Conservation (phyloP, 2,113 vertebrate genomes). For the Prunella himalayana region DNA sequence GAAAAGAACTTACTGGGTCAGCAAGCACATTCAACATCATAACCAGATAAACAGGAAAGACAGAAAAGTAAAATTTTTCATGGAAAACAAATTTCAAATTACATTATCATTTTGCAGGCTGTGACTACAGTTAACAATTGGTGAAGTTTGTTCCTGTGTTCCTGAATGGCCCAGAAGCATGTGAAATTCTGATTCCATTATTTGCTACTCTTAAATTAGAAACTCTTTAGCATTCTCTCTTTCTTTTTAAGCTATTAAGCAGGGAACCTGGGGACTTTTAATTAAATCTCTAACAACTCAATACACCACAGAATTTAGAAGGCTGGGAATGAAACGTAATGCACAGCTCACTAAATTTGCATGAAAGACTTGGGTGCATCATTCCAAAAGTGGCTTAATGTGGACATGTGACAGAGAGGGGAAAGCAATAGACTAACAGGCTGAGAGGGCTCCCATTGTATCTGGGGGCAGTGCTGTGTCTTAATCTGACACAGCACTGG, state of each 20-base stretch:
- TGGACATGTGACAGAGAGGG: accelerated
- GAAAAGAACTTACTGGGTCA: conserved; percentile 19
- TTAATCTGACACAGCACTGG: background rate
- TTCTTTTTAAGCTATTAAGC: background rate
- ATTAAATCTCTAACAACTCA: background rate
- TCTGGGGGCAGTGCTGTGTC: background rate
- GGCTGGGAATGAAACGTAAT: background rate
- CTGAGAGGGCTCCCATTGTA: background rate
- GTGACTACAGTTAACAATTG: background rate
- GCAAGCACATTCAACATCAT: conserved; percentile 5
- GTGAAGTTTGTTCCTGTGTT: background rate
- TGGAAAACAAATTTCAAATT: background rate
- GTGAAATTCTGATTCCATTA: background rate
- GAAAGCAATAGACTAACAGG: background rate
- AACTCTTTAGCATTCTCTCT: background rate
- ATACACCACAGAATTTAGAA: background rate
- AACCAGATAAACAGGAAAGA: background rate
- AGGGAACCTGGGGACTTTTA: background rate
- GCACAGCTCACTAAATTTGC: background rate
- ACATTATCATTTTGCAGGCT: background rate
- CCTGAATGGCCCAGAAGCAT: background rate
- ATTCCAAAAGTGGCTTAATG: background rate
- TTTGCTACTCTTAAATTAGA: background rate
- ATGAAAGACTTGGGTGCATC: background rate
- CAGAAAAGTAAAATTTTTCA: background rate